Conservation (phyloP, 2,797 vertebrate genomes). For the Chloroceryle amazona region DNA sequence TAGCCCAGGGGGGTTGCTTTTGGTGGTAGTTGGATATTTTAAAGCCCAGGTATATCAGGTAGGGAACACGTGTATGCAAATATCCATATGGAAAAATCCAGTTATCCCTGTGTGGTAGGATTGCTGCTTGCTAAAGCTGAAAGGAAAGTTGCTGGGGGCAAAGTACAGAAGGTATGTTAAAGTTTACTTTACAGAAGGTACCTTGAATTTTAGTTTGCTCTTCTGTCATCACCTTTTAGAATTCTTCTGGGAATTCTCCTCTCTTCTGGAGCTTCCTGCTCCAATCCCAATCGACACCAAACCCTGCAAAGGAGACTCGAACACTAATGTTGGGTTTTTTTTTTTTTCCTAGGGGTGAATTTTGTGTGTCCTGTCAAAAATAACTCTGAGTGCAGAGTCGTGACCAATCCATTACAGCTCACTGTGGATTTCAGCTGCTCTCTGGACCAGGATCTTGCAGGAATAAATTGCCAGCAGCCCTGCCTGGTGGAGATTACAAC, state of each 20-base stretch:
- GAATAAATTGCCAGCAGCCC: not conserved
- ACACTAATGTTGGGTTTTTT: no score
- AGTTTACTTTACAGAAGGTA: not conserved
- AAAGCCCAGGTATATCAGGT: not conserved
- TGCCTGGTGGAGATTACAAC: not conserved
- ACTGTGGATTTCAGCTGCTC: not conserved
- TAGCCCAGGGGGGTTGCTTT: not conserved
- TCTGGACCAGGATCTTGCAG: not conserved
- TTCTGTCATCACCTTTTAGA: not conserved
- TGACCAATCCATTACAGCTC: not conserved
- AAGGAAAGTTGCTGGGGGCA: not conserved
- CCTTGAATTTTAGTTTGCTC: not conserved
- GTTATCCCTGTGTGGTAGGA: not conserved
- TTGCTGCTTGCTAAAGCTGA: not conserved
- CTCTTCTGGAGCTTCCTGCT: not conserved
- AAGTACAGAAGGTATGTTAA: not conserved
- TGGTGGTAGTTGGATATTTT: not conserved
- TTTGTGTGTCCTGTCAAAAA: not conserved
- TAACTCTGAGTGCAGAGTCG: not conserved
- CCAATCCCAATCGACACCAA: not conserved
- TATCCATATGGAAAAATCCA: not conserved
- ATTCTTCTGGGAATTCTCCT: not conserved
- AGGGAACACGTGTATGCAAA: not conserved
- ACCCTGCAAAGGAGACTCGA: not conserved
- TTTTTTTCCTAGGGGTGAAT: not conserved